Conservation (phyloP, 2,888 invertebrate species). For the Erebia ligea region DNA sequence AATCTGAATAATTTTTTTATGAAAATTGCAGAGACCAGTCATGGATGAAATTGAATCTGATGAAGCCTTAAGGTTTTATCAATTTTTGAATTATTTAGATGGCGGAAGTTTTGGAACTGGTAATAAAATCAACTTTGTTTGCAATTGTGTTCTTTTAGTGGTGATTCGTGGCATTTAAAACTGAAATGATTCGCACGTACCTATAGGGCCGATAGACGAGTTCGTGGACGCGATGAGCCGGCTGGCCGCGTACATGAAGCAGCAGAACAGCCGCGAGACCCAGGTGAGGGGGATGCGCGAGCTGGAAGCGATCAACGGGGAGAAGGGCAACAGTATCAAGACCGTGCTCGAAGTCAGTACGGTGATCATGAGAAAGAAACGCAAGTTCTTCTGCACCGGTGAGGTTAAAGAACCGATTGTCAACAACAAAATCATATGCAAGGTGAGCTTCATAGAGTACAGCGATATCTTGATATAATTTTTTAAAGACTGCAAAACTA, state of each 20-base stretch:
- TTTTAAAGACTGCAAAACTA: too few species aligned
- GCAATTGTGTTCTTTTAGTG: too few species aligned
- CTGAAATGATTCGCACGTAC: neutral
- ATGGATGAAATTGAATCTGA: conserved; percentile 81
- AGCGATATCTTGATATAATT: neutral
- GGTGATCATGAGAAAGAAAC: conserved; percentile 74
- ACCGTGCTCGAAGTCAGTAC: conserved; percentile 75
- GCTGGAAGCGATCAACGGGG: conserved; percentile 75
- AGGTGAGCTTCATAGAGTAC: conserved; percentile 51
- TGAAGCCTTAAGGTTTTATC: conserved; percentile 75
- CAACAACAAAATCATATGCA: conserved; percentile 77
- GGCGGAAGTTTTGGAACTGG: conserved; percentile 79
- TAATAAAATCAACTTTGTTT: conserved; percentile 38
- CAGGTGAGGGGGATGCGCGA: conserved; percentile 77
- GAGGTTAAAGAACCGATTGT: conserved; percentile 80
- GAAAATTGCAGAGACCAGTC: conserved; percentile 65
- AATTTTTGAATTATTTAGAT: conserved; percentile 76
- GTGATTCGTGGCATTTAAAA: neutral
- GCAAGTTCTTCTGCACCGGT: conserved; percentile 77
- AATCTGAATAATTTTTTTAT: neutral
- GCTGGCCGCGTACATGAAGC: conserved; percentile 71
- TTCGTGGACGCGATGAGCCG: conserved; percentile 75
- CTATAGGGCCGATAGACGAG: conserved; percentile 73
- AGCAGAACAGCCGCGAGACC: conserved; percentile 73
- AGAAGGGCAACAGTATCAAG: conserved; percentile 77